Percentiles rank a stretch among this genome's conserved stretches.
Evolutionary conservation across 2,888 invertebrate species (phyloP).

Genomic region (Drosophila cognata): DNA sequence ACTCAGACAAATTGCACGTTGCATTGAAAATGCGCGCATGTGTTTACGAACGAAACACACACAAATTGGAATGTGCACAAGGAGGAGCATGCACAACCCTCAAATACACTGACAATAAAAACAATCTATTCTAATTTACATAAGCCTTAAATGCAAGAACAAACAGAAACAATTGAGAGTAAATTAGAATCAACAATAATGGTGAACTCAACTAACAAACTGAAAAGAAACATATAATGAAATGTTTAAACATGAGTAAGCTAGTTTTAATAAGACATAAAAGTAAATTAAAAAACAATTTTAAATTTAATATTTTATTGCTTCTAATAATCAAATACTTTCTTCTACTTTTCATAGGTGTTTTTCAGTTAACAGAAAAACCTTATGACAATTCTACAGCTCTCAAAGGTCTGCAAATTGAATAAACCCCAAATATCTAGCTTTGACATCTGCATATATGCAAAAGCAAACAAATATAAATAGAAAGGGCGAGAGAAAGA

Average conservation of each 20-base stretch:
- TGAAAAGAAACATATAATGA: background rate
- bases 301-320: background rate
- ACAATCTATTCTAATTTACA: background rate
- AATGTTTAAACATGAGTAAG: background rate
- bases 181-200: background rate
- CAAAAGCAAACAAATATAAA: slow-evolving; percentile 26
- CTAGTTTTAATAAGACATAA: too few relatives aligned
- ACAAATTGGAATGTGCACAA: slow-evolving; percentile 27
- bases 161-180: background rate
- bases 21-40: slow-evolving; percentile 69
- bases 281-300: background rate
- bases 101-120: slow-evolving; percentile 33
- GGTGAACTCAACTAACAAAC: background rate
- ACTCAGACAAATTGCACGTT: slow-evolving; percentile 67
- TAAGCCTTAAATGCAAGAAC: background rate
- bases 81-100: background rate
- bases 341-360: background rate
- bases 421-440: background rate
- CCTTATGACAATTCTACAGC: background rate
- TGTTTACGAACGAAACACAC: slow-evolving; percentile 39
- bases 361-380: background rate
- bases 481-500: background rate
- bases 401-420: background rate
- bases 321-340: background rate
- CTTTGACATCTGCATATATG: slow-evolving; percentile 11